A percentile compares a stretch with the other conserved stretches of the same genome.
Conservation (phyloP, 1,140 invertebrate genomes). For the Xylocopa sonorina region DNA sequence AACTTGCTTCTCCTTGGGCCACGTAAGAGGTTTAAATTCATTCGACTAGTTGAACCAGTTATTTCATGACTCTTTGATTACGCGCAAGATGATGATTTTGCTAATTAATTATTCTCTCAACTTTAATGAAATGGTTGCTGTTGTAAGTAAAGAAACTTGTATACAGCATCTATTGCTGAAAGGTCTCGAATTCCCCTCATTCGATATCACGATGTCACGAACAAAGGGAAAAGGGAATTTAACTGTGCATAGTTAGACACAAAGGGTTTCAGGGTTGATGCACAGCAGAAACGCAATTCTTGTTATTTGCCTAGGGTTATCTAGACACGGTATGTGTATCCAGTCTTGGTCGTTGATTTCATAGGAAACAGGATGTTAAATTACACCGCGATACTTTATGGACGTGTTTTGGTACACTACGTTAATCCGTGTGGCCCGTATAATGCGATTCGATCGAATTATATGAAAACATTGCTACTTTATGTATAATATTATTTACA, state of each 20-base stretch:
- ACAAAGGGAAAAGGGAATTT: neutral
- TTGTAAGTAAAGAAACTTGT: too few relatives aligned
- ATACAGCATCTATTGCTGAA: too few relatives aligned
- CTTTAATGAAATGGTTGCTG: too few relatives aligned
- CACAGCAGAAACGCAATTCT: conserved; percentile 35
- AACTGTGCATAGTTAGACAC: conserved; percentile 4
- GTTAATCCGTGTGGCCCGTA: too few relatives aligned
- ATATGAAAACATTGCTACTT: too few relatives aligned
- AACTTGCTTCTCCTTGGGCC: conserved; percentile 11
- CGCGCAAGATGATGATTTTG: neutral
- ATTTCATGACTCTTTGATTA: neutral
- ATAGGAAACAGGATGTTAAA: neutral
- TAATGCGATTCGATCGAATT: too few relatives aligned
- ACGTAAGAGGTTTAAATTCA: conserved; percentile 15
- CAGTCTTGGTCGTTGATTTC: conserved; percentile 1
- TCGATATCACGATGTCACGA: neutral
- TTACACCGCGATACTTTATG: neutral
- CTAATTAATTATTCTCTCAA: too few relatives aligned
- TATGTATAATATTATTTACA: too few relatives aligned
- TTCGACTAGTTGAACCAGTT: neutral
- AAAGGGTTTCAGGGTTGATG: conserved; percentile 35
- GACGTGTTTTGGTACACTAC: neutral
- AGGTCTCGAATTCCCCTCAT: conserved; percentile 32
- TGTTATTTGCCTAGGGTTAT: conserved; percentile 19
- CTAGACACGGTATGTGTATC: conserved; percentile 22